Percentiles rank a stretch among this genome's conserved stretches.
These are phyloP conservation scores for Tadarida brasiliensis DNA, from an alignment of 2,797 vertebrate species.

Conservation along the genomic window DNA sequence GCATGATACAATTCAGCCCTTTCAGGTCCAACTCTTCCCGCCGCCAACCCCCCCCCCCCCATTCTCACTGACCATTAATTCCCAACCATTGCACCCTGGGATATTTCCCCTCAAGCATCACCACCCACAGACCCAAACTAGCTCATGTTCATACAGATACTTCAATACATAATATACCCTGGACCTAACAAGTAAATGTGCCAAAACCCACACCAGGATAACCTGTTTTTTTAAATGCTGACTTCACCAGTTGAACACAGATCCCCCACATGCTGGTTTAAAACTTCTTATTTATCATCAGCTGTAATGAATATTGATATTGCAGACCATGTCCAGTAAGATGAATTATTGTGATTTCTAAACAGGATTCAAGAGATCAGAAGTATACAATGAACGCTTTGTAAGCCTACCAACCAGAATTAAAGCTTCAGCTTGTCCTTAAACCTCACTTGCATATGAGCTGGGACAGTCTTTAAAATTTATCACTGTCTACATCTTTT, in stretches of 20 bases:
- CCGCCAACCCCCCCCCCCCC: background rate
- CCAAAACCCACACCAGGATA: slow-evolving; percentile 70
- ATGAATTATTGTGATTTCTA: slow-evolving; percentile 51
- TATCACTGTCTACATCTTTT: slow-evolving; percentile 10
- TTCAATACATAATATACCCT: slow-evolving; percentile 26
- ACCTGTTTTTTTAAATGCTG: slow-evolving; percentile 66
- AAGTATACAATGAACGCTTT: slow-evolving; percentile 47
- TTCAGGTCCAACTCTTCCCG: background rate
- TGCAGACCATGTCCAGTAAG: background rate
- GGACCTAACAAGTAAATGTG: slow-evolving; percentile 56
- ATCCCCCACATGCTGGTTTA: slow-evolving; percentile 20
- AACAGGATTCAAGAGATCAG: slow-evolving; percentile 23
- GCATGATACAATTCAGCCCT: slow-evolving; percentile 50
- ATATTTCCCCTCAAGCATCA: slow-evolving; percentile 72
- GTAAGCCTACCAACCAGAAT: slow-evolving; percentile 39
- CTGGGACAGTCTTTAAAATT: background rate
- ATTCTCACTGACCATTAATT: slow-evolving; percentile 76
- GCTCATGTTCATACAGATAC: slow-evolving; percentile 74
- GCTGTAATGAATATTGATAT: background rate
- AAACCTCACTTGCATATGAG: slow-evolving; percentile 2
- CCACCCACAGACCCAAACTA: slow-evolving; percentile 76
- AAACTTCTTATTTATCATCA: slow-evolving; percentile 39
- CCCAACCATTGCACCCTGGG: slow-evolving; percentile 40
- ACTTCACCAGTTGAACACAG: slow-evolving; percentile 50
- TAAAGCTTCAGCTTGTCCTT: slow-evolving; percentile 39